These are phyloP conservation scores for Diaperis boleti DNA, from an alignment of 2,888 invertebrate genomes.

Conservation along the genomic window DNA sequence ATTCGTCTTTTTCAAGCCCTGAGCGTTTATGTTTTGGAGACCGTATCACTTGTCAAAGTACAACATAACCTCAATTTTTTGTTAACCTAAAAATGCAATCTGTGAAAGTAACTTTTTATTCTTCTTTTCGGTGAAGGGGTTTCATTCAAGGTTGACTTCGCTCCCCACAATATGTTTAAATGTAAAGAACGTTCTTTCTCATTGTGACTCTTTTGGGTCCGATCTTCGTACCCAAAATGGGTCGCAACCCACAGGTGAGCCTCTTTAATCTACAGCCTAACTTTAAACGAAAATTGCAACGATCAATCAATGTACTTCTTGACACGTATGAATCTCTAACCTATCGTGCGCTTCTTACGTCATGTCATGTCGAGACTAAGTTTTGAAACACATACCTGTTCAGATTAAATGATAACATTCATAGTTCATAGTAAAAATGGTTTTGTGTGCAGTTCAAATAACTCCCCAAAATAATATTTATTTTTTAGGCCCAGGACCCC, in stretches of 20 bases:
- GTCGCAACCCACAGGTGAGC: constrained; percentile 6
- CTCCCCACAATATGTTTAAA: constrained; percentile 9
- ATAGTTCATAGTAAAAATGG: constrained; percentile 3
- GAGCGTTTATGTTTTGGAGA: no score
- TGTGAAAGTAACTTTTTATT: constrained; percentile 18
- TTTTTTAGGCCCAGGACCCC: constrained; percentile 47
- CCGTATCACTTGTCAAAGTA: no score
- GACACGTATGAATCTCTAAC: no score
- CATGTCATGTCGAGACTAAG: no score
- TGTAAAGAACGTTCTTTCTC: not conserved
- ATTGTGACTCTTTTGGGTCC: not conserved
- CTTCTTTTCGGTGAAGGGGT: constrained; percentile 3
- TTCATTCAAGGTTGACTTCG: constrained; percentile 13
- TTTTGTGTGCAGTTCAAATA: not conserved
- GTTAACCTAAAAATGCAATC: not conserved
- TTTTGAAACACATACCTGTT: no score
- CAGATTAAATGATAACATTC: constrained; percentile 1
- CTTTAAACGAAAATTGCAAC: no score
- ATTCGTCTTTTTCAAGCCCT: no score
- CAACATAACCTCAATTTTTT: not conserved
- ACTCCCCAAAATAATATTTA: not conserved
- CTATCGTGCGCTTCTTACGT: no score
- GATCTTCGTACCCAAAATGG: constrained; percentile 1
- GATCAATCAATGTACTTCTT: no score
- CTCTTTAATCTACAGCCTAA: not conserved